phyloP scores from a whole-genome alignment of 2,797 vertebrate genomes.

The Diglossa cyanea region DNA sequence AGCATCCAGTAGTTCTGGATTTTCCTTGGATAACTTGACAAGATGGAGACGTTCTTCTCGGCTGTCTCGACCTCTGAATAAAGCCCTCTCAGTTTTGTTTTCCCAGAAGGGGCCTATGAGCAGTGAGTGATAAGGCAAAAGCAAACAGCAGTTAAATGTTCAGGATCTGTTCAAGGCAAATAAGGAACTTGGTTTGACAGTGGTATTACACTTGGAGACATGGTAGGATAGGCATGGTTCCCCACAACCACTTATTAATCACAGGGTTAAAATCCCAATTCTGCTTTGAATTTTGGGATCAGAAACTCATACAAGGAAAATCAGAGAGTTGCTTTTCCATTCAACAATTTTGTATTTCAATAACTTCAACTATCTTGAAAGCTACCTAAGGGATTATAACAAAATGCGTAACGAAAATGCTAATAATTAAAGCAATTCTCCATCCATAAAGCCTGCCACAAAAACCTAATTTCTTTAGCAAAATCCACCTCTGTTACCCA shows the following conservation, averaged over 20 bases:
- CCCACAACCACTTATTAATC: neutral
- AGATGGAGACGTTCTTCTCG: conserved; percentile 88
- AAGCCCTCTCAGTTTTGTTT: conserved; percentile 87
- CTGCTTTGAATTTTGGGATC: neutral
- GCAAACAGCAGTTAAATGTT: neutral
- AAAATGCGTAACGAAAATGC: neutral
- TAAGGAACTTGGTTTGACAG: neutral
- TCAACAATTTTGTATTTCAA: neutral
- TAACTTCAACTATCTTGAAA: neutral
- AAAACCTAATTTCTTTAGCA: neutral
- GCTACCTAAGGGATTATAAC: neutral
- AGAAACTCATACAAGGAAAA: neutral
- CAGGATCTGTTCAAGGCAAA: neutral
- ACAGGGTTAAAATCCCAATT: neutral
- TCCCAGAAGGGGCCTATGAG: conserved; percentile 84
- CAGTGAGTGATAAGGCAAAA: conserved; percentile 11
- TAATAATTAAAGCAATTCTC: neutral
- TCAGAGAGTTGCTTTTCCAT: neutral
- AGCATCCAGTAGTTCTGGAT: conserved; percentile 88
- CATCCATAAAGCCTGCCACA: neutral
- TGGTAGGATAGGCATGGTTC: neutral
- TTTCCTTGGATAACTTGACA: conserved; percentile 82
- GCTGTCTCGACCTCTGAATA: conserved; percentile 93
- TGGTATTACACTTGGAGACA: neutral
- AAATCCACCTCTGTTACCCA: neutral